phyloP scores from a whole-genome alignment of 2,113 vertebrate genomes.

The Nannospalax galili region DNA sequence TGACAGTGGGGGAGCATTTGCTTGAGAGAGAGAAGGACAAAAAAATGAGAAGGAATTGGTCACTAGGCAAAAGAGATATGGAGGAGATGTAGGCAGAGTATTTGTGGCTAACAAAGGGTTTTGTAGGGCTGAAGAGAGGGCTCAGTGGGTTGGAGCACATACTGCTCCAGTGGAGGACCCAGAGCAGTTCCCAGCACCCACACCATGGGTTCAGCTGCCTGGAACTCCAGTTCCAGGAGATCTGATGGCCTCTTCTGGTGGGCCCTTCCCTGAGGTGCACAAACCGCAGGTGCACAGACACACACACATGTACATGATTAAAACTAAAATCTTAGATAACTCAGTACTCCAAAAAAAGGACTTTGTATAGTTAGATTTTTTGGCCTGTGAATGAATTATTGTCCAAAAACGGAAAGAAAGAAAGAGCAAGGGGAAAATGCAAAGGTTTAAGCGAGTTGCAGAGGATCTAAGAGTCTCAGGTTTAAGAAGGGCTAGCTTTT shows the following conservation, averaged over 20 bases:
- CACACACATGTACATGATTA: background rate
- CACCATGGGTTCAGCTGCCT: background rate
- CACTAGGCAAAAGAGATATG: background rate
- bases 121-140: background rate
- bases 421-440: too few species aligned
- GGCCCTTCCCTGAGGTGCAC: background rate
- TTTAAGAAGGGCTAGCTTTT: too few species aligned
- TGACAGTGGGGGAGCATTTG: background rate
- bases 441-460: too few species aligned
- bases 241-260: background rate
- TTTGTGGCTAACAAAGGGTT: background rate
- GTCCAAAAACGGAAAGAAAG: too few species aligned
- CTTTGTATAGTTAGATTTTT: too few species aligned
- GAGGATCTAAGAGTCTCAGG: too few species aligned
- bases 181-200: background rate
- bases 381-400: too few species aligned
- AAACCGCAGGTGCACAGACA: background rate
- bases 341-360: too few species aligned
- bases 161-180: background rate
- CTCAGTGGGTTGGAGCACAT: background rate
- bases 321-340: background rate
- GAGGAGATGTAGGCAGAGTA: background rate
- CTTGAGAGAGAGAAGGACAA: too few species aligned
- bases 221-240: background rate
- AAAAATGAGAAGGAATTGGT: background rate